Evolutionary conservation across 2,797 vertebrate genomes (phyloP).

Genomic region (Todus mexicanus): DNA sequence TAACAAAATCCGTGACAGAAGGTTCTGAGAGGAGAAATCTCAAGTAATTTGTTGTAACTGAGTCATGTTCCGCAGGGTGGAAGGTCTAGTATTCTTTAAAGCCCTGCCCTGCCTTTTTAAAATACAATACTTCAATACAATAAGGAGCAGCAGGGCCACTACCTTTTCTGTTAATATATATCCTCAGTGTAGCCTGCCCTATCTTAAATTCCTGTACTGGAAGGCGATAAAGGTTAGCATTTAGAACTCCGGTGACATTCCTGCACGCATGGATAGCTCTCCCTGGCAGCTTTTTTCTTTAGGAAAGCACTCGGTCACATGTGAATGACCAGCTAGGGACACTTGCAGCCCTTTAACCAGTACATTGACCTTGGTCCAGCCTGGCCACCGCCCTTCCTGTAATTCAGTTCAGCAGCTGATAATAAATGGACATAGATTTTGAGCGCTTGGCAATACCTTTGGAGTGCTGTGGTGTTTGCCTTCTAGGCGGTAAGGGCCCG

Average conservation of each 20-base stretch:
- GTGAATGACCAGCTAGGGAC: not conserved
- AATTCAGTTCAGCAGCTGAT: not conserved
- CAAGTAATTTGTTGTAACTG: not conserved
- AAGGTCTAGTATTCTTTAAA: not conserved
- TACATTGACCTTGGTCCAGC: not conserved
- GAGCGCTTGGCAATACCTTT: not conserved
- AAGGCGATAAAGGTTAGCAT: not conserved
- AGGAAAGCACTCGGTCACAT: not conserved
- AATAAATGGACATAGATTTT: not conserved
- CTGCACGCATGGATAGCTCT: not conserved
- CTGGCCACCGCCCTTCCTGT: constrained; percentile 11
- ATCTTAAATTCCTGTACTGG: not conserved
- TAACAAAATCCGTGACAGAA: not conserved
- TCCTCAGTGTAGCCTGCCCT: not conserved
- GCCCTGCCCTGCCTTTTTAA: not conserved
- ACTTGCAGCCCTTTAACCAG: not conserved
- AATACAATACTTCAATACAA: not conserved
- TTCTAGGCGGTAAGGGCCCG: not conserved
- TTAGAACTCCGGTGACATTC: not conserved
- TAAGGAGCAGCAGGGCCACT: not conserved
- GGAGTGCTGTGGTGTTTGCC: not conserved
- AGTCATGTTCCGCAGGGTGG: constrained; percentile 1
- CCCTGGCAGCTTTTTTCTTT: not conserved
- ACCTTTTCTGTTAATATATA: not conserved
- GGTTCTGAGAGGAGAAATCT: constrained; percentile 3